Evolutionary conservation across 2,113 vertebrate genomes (phyloP).

Genomic region (Crotalus tigris): DNA sequence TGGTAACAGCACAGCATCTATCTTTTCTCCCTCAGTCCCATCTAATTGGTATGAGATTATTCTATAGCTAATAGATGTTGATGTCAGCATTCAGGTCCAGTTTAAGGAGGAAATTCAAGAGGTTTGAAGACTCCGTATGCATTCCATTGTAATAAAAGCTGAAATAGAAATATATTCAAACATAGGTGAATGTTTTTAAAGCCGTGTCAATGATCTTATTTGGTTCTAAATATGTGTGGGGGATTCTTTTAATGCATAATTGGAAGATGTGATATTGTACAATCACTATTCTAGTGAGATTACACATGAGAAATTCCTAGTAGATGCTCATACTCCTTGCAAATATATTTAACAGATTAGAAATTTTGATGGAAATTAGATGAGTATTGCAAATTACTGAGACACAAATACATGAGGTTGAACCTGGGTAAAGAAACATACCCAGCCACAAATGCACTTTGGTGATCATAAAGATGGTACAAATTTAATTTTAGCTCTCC

Average conservation of each 20-base stretch:
- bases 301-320: not conserved
- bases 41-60: not conserved
- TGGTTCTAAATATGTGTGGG: not conserved
- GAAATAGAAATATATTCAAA: not conserved
- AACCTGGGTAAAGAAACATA: not conserved
- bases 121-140: not conserved
- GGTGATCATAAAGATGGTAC: not conserved
- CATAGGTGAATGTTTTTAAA: constrained; percentile 5
- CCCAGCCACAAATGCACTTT: not conserved
- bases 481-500: not conserved
- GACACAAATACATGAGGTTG: not conserved
- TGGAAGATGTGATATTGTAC: not conserved
- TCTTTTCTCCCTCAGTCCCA: not conserved
- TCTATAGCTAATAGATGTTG: not conserved
- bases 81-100: not conserved
- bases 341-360: not conserved
- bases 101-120: not conserved
- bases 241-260: not conserved
- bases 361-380: not conserved
- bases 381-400: not conserved
- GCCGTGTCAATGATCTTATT: not conserved
- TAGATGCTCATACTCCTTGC: not conserved
- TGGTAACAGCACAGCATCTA: not conserved
- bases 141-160: constrained; percentile 11
- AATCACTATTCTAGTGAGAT: not conserved